phyloP scores from a whole-genome alignment of 2,888 invertebrate genomes.

The Amaurobius ferox region DNA sequence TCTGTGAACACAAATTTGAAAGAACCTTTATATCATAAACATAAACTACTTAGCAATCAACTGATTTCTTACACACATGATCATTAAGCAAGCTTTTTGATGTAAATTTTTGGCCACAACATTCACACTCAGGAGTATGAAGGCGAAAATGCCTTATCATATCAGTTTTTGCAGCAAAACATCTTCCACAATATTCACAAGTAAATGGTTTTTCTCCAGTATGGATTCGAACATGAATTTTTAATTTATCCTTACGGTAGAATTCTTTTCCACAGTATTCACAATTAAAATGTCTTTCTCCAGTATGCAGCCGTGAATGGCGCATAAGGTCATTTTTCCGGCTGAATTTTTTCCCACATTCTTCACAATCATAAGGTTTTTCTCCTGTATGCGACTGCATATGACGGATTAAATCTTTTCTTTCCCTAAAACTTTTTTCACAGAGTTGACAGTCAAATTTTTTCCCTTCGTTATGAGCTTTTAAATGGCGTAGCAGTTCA shows the following conservation, averaged over 20 bases:
- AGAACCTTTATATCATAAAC: too few relatives aligned
- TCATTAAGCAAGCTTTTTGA: not conserved
- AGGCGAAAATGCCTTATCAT: constrained; percentile 52
- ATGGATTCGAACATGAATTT: constrained; percentile 61
- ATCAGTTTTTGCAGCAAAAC: constrained; percentile 60
- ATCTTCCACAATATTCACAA: constrained; percentile 41
- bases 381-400: constrained; percentile 51
- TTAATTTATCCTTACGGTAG: constrained; percentile 60
- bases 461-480: constrained; percentile 27
- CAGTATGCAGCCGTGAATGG: constrained; percentile 51
- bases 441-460: constrained; percentile 43
- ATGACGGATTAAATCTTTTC: constrained; percentile 50
- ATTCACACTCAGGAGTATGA: constrained; percentile 28
- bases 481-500: constrained; percentile 32
- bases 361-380: constrained; percentile 40
- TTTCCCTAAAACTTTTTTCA: constrained; percentile 51
- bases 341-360: constrained; percentile 58
- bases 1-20: too few relatives aligned
- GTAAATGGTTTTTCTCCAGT: constrained; percentile 57
- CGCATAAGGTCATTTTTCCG: constrained; percentile 58
- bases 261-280: constrained; percentile 61
- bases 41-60: too few relatives aligned
- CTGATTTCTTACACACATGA: constrained; percentile 21
- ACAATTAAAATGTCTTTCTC: constrained; percentile 52
- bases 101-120: constrained; percentile 28